A percentile compares a stretch with the other conserved stretches of the same genome.
Evolutionary conservation across 92 coral and sea anemone species (phyloP).

Genomic region (Ricordea florida): DNA sequence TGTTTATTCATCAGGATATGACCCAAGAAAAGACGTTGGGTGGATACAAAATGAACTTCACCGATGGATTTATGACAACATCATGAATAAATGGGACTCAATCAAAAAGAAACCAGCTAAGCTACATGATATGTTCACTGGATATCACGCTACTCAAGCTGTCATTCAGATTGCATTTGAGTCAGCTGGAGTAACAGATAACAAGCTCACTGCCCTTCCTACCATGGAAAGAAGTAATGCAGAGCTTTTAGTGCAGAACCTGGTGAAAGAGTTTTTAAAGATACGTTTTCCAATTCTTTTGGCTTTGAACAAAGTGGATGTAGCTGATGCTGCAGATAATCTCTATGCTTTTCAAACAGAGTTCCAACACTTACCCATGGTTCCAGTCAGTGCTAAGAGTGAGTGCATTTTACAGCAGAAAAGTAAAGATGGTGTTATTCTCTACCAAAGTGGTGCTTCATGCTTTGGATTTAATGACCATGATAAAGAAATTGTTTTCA

Average conservation of each 20-base stretch:
- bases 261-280: conserved; percentile 64
- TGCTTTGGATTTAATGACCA: conserved; percentile 7
- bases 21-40: conserved; percentile 76
- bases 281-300: conserved; percentile 79
- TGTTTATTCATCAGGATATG: conserved; percentile 61
- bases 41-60: conserved; percentile 83
- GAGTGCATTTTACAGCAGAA: conserved; percentile 71
- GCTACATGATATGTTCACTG: conserved; percentile 75
- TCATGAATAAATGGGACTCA: conserved; percentile 79
- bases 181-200: conserved; percentile 70
- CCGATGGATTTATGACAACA: conserved; percentile 79
- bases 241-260: conserved; percentile 52
- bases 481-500: background rate
- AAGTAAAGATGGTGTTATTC: conserved; percentile 40
- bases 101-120: conserved; percentile 78
- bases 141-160: conserved; percentile 70
- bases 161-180: conserved; percentile 62
- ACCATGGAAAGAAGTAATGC: conserved; percentile 42
- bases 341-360: conserved; percentile 59
- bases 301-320: conserved; percentile 76
- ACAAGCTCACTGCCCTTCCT: conserved; percentile 52
- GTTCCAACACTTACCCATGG: conserved; percentile 49
- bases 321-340: conserved; percentile 54
- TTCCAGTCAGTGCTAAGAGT: conserved; percentile 75
- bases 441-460: conserved; percentile 67